Evolutionary conservation across 2,888 invertebrate genomes (phyloP).

Genomic region (Zaprionus lineosus): DNA sequence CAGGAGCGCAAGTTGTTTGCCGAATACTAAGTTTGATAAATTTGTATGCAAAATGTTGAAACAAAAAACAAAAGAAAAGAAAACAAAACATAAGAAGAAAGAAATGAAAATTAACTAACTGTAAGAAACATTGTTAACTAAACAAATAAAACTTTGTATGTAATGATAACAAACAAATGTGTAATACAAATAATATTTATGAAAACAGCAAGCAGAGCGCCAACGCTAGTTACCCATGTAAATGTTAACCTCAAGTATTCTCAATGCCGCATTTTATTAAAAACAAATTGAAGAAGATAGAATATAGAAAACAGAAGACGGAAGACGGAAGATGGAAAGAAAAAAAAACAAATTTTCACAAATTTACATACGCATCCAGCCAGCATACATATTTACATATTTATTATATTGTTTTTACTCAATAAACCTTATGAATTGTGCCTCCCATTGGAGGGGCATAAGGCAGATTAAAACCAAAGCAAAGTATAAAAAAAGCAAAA

Average conservation of each 20-base stretch:
- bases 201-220: constrained; percentile 61
- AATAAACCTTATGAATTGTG: constrained; percentile 22
- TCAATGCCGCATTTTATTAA: constrained; percentile 71
- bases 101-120: constrained; percentile 58
- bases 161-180: constrained; percentile 54
- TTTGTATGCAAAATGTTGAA: constrained; percentile 36
- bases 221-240: constrained; percentile 58
- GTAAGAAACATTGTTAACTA: constrained; percentile 70
- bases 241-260: constrained; percentile 75
- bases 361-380: constrained; percentile 53
- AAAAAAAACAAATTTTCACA: constrained; percentile 20
- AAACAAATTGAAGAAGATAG: constrained; percentile 45
- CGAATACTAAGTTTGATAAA: constrained; percentile 55
- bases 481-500: constrained; percentile 50
- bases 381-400: constrained; percentile 35
- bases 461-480: background rate
- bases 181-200: constrained; percentile 48
- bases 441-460: constrained; percentile 39
- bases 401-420: constrained; percentile 39
- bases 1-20: constrained; percentile 42
- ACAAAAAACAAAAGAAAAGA: constrained; percentile 15
- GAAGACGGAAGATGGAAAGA: no score
- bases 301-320: background rate
- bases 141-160: constrained; percentile 52
- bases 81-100: constrained; percentile 13